Evolutionary conservation across 2,888 invertebrate genomes (phyloP), one percentile per base, ranked within the genome.

Genomic region (Lithophane socia): DNA sequence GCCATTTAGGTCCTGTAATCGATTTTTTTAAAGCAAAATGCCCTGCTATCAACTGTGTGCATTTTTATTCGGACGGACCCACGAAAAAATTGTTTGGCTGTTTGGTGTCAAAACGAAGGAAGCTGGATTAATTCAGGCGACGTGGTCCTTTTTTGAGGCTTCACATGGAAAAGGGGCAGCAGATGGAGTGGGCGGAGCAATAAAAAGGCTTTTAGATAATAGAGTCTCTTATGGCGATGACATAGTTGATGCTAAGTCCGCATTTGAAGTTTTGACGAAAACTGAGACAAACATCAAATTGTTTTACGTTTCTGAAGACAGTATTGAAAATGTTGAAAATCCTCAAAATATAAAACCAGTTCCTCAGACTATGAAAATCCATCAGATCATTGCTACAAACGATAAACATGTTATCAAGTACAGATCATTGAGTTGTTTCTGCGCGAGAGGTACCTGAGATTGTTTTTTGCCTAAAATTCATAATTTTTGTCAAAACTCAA

Each of bases 111-210:
- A 61, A 61, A 21, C 61, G 61, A 61, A 61, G 61, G 61, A 37
- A 61, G 61, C 37, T 3, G 61, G 61, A 1, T 61, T 61, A 2
- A 9, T 61, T 61, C 61, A 61, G 61, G 61, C 61, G 18, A 61
- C 61, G 61, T 67, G n/a, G 61, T 61, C 61, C 37, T 61, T 61
- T 61, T 61, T 61, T 37, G 61, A 61, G 61, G 61, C 61, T 61
- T 61, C 61, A 2, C 61, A 61, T 10, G 61, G 61, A 37, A 61
- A 61, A 61, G 61, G 61, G 61, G 37, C 37, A 61, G 61, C 61
- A 61, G 61, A 61, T 61, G 61, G 61, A 29, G 61, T 52, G 52
- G 52, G 52, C 18, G 18, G 52, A 52, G 52, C 52, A 52, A 52
- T 52, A 52, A 52, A 52, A 37, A 61, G 61, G 61, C 29, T 61